Evolutionary conservation across 92 coral and sea anemone genomes (phyloP), one percentile per base, ranked within the genome.

Genomic region (Phenganax stokvisi): DNA sequence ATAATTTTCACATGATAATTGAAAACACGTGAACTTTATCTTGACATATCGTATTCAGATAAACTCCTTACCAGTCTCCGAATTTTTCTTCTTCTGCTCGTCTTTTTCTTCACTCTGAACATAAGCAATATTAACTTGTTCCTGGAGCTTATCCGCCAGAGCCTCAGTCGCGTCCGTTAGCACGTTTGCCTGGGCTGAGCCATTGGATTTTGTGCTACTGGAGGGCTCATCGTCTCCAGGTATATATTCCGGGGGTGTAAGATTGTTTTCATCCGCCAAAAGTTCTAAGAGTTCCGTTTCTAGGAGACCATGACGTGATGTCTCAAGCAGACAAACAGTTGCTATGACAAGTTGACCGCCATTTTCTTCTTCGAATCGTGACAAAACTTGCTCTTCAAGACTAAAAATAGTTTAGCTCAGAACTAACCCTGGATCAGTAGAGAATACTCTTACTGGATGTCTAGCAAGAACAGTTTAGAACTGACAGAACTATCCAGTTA

Each of bases 261-360:
- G 85, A 51, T 77, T 86, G 64, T 83, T 79, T 72, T 96, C 99
- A 9, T 96, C 97, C 10, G 99, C 97, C 73, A 96, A 84, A 88
- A 94, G 90, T 76, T 94, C 96, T 12, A 94, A 89, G 25, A 94
- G 87, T 68, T 96, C 99, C 54, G 97, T 96, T 60, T 96, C 99
- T 2, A 96, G 82, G 55, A 96, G 90, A 69, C 99, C 99, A 56
- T 96, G 99, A 16, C 99, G 92, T 30, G 99, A 96, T 0, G 99
- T 96, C 80, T 96, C 99, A 80, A 96, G 87, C 17, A 96, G 77
- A 70, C 99, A 96, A 17, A 96, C 93, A 6, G 99, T 96, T 1
- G 91, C 99, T 25, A 96, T 90, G 0, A 96, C 99, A 37, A 92
- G 70, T 81, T 90, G 91, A 8, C 99, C 99, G 31, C 99, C 99